Conservation (phyloP, 2,888 invertebrate genomes). For the Sinotaia quadrata region DNA sequence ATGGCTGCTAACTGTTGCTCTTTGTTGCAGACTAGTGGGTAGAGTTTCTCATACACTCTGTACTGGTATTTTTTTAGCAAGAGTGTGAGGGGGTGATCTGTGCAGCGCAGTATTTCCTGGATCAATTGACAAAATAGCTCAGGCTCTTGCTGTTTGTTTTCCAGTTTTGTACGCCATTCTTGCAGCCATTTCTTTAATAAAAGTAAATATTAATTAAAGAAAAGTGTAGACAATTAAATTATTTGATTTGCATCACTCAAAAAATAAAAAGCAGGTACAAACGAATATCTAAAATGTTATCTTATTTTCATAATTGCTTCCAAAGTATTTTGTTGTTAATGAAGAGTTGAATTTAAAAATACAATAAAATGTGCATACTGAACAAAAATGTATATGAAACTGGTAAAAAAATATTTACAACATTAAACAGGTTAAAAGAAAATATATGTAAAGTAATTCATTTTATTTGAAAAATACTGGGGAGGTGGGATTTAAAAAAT, state of each 20-base stretch:
- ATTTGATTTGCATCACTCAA: neutral
- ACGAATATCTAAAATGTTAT: neutral
- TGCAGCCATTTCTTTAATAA: constrained; percentile 57
- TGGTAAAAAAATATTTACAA: no score
- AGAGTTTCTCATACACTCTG: constrained; percentile 52
- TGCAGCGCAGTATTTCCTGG: constrained; percentile 55
- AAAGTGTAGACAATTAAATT: neutral
- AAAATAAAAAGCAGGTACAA: neutral
- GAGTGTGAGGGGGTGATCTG: constrained; percentile 64
- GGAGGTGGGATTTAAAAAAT: no score
- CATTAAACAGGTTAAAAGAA: no score
- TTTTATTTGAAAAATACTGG: no score
- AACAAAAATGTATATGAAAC: no score
- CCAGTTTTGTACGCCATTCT: constrained; percentile 56
- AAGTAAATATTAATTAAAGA: neutral
- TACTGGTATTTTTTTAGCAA: constrained; percentile 57
- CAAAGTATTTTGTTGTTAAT: no score
- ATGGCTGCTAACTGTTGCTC: constrained; percentile 43
- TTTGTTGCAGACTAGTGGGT: constrained; percentile 51
- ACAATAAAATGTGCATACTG: no score
- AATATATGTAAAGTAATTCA: no score
- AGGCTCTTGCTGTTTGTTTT: constrained; percentile 52
- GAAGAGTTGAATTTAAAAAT: no score
- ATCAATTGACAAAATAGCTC: constrained; percentile 60
- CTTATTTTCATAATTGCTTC: no score